Conservation (phyloP, 2,888 invertebrate genomes). For the Stenotaenia linearis region DNA sequence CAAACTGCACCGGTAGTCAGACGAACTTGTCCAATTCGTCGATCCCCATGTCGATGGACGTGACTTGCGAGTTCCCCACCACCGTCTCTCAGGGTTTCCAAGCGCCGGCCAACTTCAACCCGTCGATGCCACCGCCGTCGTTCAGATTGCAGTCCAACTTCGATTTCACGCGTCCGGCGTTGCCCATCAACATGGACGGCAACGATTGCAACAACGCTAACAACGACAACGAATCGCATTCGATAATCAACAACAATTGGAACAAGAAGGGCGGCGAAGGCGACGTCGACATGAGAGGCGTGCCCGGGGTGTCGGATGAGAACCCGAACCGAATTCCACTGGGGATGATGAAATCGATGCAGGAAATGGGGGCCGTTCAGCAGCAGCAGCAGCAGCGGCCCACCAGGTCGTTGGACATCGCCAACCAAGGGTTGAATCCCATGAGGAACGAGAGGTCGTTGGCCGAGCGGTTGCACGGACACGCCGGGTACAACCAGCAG, state of each 20-base stretch:
- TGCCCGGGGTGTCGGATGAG: not conserved
- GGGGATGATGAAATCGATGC: not conserved
- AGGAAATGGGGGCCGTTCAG: not conserved
- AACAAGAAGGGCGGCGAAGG: not conserved
- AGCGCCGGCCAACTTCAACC: slow-evolving; percentile 16
- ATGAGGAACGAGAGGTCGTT: not conserved
- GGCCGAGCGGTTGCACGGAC: slow-evolving; percentile 2
- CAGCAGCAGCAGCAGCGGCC: not conserved
- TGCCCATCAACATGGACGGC: no score
- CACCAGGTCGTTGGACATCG: not conserved
- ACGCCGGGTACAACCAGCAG: not conserved
- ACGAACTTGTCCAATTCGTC: no score
- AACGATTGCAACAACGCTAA: no score
- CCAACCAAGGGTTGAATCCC: not conserved
- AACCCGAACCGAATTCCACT: not conserved
- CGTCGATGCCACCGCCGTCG: slow-evolving; percentile 8
- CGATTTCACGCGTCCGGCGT: no score
- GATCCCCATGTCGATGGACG: not conserved
- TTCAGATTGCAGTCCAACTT: not conserved
- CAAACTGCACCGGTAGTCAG: not conserved
- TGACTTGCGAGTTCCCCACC: not conserved
- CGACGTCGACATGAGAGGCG: slow-evolving; percentile 19
- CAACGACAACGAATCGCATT: not conserved
- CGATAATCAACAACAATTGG: not conserved
- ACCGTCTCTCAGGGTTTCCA: not conserved